These are phyloP conservation scores for Noctua janthe DNA, from an alignment of 2,888 invertebrate genomes.

Conservation along the genomic window DNA sequence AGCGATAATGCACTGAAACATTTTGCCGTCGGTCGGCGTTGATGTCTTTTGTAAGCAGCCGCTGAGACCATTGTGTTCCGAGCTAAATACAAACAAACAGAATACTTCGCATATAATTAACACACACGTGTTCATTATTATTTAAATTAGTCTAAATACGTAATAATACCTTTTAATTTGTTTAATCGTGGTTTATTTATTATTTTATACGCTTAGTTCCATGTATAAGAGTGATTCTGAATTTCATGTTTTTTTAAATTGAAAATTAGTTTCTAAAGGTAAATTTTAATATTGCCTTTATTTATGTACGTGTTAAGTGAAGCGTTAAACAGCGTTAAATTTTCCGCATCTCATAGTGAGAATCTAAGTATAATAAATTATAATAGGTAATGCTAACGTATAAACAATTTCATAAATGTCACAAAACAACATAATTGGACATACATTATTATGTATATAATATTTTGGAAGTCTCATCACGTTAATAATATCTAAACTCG, in stretches of 20 bases:
- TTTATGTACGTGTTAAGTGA: not conserved
- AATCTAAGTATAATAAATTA: slow-evolving; percentile 14
- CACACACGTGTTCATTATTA: not conserved
- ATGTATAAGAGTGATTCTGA: not conserved
- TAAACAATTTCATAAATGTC: not conserved
- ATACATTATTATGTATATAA: not conserved
- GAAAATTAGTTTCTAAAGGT: not conserved
- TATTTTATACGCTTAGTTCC: not conserved
- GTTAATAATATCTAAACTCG: slow-evolving; percentile 4
- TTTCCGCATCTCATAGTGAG: not conserved
- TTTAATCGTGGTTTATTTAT: not conserved
- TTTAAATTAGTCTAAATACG: slow-evolving; percentile 7
- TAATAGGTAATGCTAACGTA: not conserved
- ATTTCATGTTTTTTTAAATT: not conserved
- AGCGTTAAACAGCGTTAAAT: not conserved
- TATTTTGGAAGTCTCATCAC: not conserved
- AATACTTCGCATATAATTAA: not conserved
- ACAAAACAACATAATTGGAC: not conserved
- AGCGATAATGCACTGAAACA: slow-evolving; percentile 1
- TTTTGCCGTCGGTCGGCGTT: slow-evolving; percentile 80
- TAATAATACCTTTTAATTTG: not conserved
- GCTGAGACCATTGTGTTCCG: slow-evolving; percentile 10
- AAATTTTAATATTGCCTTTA: not conserved
- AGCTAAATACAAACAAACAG: slow-evolving; percentile 15
- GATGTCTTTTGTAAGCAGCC: slow-evolving; percentile 83